Conservation (phyloP, 2,888 invertebrate genomes). For the Eilema sororculum region DNA sequence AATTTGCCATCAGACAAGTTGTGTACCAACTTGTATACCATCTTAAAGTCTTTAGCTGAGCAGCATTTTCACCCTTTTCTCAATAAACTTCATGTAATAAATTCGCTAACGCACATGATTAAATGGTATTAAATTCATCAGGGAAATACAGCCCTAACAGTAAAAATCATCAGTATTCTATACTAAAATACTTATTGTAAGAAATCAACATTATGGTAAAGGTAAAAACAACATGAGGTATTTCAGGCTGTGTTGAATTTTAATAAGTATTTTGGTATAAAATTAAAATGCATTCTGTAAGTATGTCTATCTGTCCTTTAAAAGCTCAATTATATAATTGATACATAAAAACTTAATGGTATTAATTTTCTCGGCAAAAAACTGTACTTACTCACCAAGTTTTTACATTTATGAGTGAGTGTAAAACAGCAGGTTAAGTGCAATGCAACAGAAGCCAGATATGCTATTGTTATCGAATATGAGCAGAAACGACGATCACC, state of each 20-base stretch:
- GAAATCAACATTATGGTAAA: no score
- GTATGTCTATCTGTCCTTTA: background rate
- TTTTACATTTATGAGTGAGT: conserved; percentile 59
- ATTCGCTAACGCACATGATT: background rate
- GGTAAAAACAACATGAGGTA: no score
- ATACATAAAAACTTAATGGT: background rate
- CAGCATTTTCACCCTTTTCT: background rate
- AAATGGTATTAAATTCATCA: no score
- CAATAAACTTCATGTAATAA: background rate
- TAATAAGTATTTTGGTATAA: background rate
- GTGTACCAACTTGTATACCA: background rate
- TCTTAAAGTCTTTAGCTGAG: background rate
- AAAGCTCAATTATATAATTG: background rate
- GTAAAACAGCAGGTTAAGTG: conserved; percentile 58
- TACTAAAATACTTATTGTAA: no score
- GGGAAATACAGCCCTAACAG: no score
- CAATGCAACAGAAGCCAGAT: conserved; percentile 61
- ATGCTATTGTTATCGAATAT: conserved; percentile 66
- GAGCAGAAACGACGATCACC: conserved; percentile 65
- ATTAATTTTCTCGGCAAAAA: background rate
- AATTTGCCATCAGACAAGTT: no score
- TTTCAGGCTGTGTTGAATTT: no score
- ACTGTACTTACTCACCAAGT: background rate
- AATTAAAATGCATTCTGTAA: background rate
- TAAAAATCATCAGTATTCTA: no score